Percentiles rank a stretch among this genome's conserved stretches.
Conservation (phyloP, 2,888 invertebrate genomes). For the Gari tellinella region DNA sequence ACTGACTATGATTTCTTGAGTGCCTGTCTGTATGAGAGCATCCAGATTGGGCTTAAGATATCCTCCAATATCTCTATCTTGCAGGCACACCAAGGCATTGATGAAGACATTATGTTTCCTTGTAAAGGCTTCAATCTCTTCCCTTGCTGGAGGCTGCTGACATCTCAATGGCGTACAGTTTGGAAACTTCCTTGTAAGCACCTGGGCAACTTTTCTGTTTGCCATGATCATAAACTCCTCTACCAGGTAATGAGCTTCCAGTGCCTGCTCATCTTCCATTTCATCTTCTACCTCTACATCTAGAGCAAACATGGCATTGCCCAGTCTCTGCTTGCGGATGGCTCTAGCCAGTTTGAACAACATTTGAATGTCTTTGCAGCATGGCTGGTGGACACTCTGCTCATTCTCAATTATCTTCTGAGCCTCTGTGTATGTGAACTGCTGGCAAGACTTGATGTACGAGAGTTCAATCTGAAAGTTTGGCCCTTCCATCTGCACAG, state of each 20-base stretch:
- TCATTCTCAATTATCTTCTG: conserved; percentile 57
- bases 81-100: conserved; percentile 49
- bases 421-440: conserved; percentile 64
- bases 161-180: conserved; percentile 51
- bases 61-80: conserved; percentile 29
- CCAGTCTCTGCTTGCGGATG: conserved; percentile 44
- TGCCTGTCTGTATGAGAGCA: conserved; percentile 3
- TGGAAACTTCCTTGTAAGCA: conserved; percentile 35
- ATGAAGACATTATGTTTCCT: conserved; percentile 30
- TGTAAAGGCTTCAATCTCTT: conserved; percentile 47
- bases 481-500: conserved; percentile 34
- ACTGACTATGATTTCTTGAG: conserved; percentile 16
- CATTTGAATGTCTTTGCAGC: conserved; percentile 16
- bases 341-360: conserved; percentile 42
- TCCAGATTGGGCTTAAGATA: conserved; percentile 11
- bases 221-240: conserved; percentile 66
- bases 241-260: conserved; percentile 62
- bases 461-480: conserved; percentile 35
- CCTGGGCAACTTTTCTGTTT: conserved; percentile 53
- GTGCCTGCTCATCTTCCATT: conserved; percentile 17
- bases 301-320: conserved; percentile 50
- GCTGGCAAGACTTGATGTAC: conserved; percentile 48
- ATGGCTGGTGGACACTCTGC: conserved; percentile 3
- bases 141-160: conserved; percentile 56
- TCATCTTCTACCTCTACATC: conserved; percentile 47